Conservation (phyloP, 2,797 vertebrate species). For the Rousettus madagascariensis region DNA sequence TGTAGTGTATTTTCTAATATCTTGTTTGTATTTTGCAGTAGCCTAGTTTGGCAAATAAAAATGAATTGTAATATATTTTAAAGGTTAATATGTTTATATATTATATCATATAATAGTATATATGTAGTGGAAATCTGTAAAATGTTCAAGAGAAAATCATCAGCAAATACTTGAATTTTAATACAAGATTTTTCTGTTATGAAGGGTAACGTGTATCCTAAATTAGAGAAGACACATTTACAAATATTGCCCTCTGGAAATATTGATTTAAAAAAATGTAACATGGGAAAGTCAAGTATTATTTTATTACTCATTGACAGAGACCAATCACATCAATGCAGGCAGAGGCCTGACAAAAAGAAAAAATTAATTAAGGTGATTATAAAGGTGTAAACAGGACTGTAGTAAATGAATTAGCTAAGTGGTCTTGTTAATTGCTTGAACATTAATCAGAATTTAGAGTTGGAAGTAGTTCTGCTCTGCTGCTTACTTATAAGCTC, state of each 20-base stretch:
- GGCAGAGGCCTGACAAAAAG: conserved; percentile 48
- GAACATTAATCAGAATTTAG: conserved; percentile 67
- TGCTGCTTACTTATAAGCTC: conserved; percentile 31
- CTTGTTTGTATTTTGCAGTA: neutral
- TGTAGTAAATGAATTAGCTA: conserved; percentile 64
- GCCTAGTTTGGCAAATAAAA: conserved; percentile 14
- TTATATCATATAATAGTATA: neutral
- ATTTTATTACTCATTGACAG: conserved; percentile 7
- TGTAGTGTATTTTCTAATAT: neutral
- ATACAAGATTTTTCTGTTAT: neutral
- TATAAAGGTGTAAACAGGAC: conserved; percentile 53
- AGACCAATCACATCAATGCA: conserved; percentile 28
- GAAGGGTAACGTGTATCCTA: neutral
- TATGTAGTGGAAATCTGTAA: neutral
- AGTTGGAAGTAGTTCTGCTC: conserved; percentile 43
- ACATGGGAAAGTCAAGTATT: neutral
- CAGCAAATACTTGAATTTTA: neutral
- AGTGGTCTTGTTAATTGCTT: conserved; percentile 55
- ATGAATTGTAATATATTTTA: neutral
- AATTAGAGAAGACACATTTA: neutral
- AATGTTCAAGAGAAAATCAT: neutral
- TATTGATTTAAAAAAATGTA: neutral
- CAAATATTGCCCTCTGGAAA: neutral
- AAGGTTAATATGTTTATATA: neutral
- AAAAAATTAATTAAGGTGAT: conserved; percentile 54